Conservation (phyloP, 2,113 vertebrate genomes). For the Sclerurus mexicanus region DNA sequence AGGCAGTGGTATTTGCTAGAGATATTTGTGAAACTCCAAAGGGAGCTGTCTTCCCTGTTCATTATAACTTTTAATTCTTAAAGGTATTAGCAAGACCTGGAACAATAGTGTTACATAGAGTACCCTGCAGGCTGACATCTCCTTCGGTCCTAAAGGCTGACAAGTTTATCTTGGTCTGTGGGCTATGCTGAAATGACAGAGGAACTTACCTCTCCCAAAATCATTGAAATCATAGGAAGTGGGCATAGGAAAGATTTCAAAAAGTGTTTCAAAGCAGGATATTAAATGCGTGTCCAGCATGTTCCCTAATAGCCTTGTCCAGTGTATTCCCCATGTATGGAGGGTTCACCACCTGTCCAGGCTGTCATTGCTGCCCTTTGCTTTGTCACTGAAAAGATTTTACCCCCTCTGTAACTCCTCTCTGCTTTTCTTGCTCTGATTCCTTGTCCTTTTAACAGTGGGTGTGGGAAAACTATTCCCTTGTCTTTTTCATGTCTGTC, state of each 20-base stretch:
- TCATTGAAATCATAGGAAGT: not conserved
- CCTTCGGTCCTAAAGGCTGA: not conserved
- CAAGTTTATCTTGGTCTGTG: not conserved
- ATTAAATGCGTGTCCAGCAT: not conserved
- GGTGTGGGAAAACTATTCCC: not conserved
- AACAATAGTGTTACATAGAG: conserved; percentile 4
- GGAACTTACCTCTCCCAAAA: not conserved
- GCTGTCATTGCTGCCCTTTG: not conserved
- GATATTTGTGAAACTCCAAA: not conserved
- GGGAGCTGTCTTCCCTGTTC: not conserved
- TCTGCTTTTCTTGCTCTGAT: not conserved
- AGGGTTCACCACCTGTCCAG: not conserved
- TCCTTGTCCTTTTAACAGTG: not conserved
- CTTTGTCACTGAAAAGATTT: not conserved
- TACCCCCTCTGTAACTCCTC: not conserved
- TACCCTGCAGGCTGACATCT: not conserved
- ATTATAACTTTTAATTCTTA: not conserved
- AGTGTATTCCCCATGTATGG: not conserved
- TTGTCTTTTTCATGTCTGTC: not conserved
- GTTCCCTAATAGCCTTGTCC: not conserved
- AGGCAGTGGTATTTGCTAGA: not conserved
- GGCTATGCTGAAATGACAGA: not conserved
- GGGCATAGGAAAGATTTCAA: not conserved
- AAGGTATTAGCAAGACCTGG: conserved; percentile 23
- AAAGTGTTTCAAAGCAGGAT: not conserved